These are phyloP conservation scores for Danio choprae DNA, from an alignment of 2,797 vertebrate species.

Conservation along the genomic window DNA sequence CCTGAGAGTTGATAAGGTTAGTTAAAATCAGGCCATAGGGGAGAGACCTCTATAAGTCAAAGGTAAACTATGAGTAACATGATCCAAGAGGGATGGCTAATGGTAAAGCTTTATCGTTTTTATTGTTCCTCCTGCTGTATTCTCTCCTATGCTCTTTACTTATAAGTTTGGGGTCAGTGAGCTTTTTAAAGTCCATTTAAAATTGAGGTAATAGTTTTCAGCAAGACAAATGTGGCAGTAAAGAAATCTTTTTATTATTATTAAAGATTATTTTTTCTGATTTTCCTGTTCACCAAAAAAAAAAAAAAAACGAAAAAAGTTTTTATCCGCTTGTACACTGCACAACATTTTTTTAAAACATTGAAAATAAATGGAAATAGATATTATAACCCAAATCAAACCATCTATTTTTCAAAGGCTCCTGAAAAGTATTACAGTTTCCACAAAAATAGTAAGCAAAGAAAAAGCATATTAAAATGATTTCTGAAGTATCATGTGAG, in stretches of 20 bases:
- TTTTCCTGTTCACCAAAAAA: no score
- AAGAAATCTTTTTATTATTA: no score
- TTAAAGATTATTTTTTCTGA: neutral
- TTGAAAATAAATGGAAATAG: no score
- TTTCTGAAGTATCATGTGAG: neutral
- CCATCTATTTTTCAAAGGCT: no score
- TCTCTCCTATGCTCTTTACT: neutral
- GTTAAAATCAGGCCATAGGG: slow-evolving; percentile 1
- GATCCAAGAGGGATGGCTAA: neutral
- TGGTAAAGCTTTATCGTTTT: neutral
- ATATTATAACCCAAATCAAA: no score
- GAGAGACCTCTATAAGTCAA: slow-evolving; percentile 1
- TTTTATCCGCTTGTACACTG: no score
- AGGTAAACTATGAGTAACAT: neutral
- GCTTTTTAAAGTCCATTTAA: neutral
- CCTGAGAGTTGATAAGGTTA: neutral
- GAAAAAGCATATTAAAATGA: neutral
- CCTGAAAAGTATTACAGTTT: neutral
- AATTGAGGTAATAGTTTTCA: neutral
- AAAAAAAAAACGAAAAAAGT: no score
- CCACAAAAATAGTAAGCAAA: neutral
- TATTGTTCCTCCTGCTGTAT: neutral
- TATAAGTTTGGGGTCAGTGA: neutral
- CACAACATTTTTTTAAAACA: no score
- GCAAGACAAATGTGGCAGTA: no score